Base-by-base conservation (phyloP, 2,888 invertebrate species). In the Oscheius sp. region DNA sequence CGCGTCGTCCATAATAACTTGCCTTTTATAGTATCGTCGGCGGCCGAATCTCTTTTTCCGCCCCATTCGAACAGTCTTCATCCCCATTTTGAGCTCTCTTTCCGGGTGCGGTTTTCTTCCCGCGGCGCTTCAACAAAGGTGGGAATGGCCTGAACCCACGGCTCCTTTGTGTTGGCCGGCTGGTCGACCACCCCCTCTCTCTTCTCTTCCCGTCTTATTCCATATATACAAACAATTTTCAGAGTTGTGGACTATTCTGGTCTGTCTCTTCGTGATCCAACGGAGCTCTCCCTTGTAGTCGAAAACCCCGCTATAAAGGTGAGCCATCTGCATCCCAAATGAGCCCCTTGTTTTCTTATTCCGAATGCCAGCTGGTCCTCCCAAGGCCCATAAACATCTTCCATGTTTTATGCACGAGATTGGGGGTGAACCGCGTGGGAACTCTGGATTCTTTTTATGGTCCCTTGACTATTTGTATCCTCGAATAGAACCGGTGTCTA, bases 161-260 rank as follows among this genome's bases (percentile, higher is more conserved):
- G 66, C 18, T 23, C 66, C 64, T 64, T 64, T 64, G 64, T 63
- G 63, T 63, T 21, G 29, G n/a, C 55, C 45, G 29, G n/a, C 55
- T 23, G 16, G 49, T 13, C 49, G 16, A 13, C 49, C 23, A 35
- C 35, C 35, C 35, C 35, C 35, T 58, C 58, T 27, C 21, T 25
- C 58, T 27, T 29, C 58, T 12, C 29, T 61, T 61, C 61, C 61
- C 41, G 41, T 61, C n/a, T n/a, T n/a, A n/a, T 61, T 58, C 58
- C 43, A 21, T 45, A 18, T 45, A 43, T 16, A 43, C n/a, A 49
- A 23, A 46, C 68, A 27, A 41, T 55, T 79, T 82, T 45, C 76
- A 83, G 82, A 79, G 81, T 83, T 25, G 75, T 83, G 53, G 82
- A 83, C 76, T 79, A 75, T 68, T 79, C 78, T 46, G 82, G 81